These are phyloP conservation scores for Stenotaenia linearis DNA, from an alignment of 2,888 invertebrate genomes.

Conservation along the genomic window DNA sequence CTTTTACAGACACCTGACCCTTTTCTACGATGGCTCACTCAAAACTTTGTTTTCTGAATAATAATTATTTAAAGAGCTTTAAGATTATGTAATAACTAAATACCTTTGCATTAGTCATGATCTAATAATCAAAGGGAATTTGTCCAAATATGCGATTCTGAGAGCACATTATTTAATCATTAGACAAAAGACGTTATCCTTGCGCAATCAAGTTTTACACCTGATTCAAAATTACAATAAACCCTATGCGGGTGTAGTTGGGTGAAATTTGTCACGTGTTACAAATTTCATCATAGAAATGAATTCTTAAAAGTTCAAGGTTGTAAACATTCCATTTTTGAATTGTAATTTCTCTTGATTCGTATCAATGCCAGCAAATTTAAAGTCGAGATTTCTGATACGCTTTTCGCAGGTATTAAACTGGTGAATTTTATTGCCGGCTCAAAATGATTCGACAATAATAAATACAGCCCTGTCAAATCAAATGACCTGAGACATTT, in stretches of 20 bases:
- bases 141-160: not conserved
- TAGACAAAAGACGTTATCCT: not conserved
- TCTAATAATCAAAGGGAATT: not conserved
- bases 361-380: not conserved
- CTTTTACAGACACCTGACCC: too few relatives aligned
- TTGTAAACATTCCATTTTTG: not conserved
- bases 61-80: not conserved
- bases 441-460: too few relatives aligned
- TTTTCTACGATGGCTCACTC: too few relatives aligned
- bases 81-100: not conserved
- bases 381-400: not conserved
- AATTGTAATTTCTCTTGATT: not conserved
- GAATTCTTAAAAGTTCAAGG: constrained; percentile 7
- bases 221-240: not conserved
- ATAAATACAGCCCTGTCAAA: too few relatives aligned
- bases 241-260: too few relatives aligned
- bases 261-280: too few relatives aligned
- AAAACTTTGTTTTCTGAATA: not conserved
- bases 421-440: not conserved
- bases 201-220: not conserved
- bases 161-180: not conserved
- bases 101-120: not conserved
- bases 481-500: too few relatives aligned
- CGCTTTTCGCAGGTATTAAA: not conserved
- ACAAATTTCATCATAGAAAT: not conserved